Base-by-base conservation (phyloP, 1,140 invertebrate genomes). In the Branchinecta lindahli region DNA sequence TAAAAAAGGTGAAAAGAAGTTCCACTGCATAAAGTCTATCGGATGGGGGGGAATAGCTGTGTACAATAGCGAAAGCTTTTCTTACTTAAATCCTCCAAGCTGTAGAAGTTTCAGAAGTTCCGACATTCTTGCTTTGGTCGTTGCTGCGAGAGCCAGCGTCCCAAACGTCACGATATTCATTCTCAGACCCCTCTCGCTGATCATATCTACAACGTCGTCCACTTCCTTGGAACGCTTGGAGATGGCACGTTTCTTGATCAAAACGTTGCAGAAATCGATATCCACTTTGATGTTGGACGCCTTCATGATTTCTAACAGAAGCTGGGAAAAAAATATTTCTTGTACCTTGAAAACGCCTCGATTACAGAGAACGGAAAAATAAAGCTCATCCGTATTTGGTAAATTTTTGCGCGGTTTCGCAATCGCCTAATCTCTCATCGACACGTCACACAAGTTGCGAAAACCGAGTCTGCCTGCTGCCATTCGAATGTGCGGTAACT, bases 301-400 rank as follows among this genome's bases (percentile, higher is more conserved):
- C 52, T 61, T 61, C 52, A 61, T 61, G 12, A 61, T 61, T 61
- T 61, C 52, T 61, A 61, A 15, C 52, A 61, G 18, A 15, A 61
- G 52, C 52, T 61, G 52, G 12, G 6, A 61, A 61, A 61, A 15
- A 61, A 61, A 33, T 3, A 33, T 3, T 33, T 33, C 33, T 33
- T 33, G 33, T 33, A 33, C 33, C 33, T 33, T 33, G 5, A 33
- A 33, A 33, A n/a, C n/a, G n/a, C n/a, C n/a, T n/a, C n/a, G n/a
- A n/a, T n/a, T n/a, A n/a, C n/a, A n/a, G n/a, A n/a, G n/a, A n/a
- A n/a, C n/a, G n/a, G n/a, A n/a, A n/a, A n/a, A n/a, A n/a, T n/a
- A n/a, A n/a, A n/a, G n/a, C n/a, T n/a, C n/a, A n/a, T n/a, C n/a
- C n/a, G n/a, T n/a, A n/a, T n/a, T n/a, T n/a, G n/a, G n/a, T n/a